Conservation (phyloP, 2,888 invertebrate species). For the Salpingus planirostris region DNA sequence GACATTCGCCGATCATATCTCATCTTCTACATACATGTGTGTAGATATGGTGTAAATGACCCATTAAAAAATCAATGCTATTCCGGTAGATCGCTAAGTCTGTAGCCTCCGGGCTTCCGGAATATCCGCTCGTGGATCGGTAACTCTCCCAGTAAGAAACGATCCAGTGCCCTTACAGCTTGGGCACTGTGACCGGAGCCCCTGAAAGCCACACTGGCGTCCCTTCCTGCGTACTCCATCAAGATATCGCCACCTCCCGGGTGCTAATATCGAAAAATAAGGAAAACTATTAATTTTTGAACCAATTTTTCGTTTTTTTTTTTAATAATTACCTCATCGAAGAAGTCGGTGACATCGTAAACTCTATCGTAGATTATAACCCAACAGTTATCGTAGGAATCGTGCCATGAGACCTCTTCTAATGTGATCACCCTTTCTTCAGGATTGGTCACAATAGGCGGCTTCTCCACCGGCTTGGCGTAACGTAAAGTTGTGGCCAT, state of each 20-base stretch:
- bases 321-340: constrained; percentile 52
- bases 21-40: no score
- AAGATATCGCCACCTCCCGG: constrained; percentile 78
- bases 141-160: constrained; percentile 68
- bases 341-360: constrained; percentile 70
- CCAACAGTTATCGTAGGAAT: constrained; percentile 69
- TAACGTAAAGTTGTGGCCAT: constrained; percentile 1
- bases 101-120: constrained; percentile 52
- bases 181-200: constrained; percentile 67
- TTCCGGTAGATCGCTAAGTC: constrained; percentile 50
- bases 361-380: constrained; percentile 79
- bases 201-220: constrained; percentile 74
- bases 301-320: no score
- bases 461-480: constrained; percentile 3
- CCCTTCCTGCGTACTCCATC: constrained; percentile 75
- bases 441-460: constrained; percentile 19
- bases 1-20: no score
- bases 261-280: constrained; percentile 51
- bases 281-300: constrained; percentile 9
- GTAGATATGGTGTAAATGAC: no score
- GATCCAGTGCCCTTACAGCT: constrained; percentile 55
- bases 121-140: constrained; percentile 67
- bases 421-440: constrained; percentile 52
- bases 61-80: no score
- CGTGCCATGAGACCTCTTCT: constrained; percentile 69